Conservation (phyloP, 2,113 vertebrate genomes). For the Lampris incognitus region DNA sequence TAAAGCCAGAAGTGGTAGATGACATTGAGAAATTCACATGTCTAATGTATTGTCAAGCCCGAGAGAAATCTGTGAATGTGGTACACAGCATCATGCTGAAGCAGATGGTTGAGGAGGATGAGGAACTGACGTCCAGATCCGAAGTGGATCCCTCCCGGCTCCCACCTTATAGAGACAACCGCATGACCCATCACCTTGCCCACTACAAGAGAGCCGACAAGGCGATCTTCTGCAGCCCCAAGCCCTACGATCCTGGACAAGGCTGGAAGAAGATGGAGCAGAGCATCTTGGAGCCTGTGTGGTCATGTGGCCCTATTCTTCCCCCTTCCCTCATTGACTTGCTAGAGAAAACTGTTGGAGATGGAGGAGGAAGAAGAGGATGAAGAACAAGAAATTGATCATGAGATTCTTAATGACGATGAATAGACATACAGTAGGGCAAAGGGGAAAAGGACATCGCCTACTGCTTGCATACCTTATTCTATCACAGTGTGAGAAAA, state of each 20-base stretch:
- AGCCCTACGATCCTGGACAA: not conserved
- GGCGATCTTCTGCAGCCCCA: not conserved
- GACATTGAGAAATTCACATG: not conserved
- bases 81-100: slow-evolving; percentile 1
- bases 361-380: not conserved
- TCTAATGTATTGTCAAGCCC: not conserved
- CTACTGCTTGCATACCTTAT: too few relatives aligned
- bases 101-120: not conserved
- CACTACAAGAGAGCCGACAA: not conserved
- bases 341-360: not conserved
- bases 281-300: not conserved
- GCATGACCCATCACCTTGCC: not conserved
- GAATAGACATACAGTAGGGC: too few relatives aligned
- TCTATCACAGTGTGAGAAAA: too few relatives aligned
- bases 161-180: slow-evolving; percentile 1
- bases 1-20: not conserved
- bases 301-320: slow-evolving; percentile 4
- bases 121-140: not conserved
- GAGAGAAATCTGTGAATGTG: not conserved
- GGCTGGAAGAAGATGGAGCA: slow-evolving; percentile 1
- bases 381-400: not conserved
- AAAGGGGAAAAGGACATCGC: too few relatives aligned
- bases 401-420: not conserved
- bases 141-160: not conserved
- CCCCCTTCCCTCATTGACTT: not conserved